A percentile compares a stretch with the other conserved stretches of the same genome.
Conservation (phyloP, 1,140 invertebrate genomes). For the Samia ricini region DNA sequence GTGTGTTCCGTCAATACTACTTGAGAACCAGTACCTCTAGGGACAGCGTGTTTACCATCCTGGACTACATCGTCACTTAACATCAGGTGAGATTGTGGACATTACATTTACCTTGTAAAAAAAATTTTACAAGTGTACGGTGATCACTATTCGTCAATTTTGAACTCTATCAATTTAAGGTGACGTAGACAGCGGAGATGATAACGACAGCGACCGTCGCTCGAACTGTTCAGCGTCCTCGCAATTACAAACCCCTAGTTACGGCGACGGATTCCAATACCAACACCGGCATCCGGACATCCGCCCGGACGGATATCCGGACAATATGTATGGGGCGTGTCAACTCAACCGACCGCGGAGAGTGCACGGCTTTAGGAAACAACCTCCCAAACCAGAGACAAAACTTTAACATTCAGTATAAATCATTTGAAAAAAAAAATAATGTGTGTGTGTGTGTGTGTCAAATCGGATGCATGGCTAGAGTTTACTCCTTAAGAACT, state of each 20-base stretch:
- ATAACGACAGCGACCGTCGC: conserved; percentile 76
- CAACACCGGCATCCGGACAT: neutral
- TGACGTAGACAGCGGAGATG: conserved; percentile 82
- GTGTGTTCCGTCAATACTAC: no score
- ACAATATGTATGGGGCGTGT: conserved; percentile 18
- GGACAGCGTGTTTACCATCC: no score
- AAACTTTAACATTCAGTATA: conserved; percentile 30
- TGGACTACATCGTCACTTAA: no score
- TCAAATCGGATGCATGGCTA: no score
- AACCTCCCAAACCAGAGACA: conserved; percentile 40
- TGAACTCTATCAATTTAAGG: no score
- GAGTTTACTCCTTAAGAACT: no score
- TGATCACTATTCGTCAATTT: no score
- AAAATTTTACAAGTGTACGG: no score
- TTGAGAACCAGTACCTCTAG: no score
- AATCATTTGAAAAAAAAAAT: neutral
- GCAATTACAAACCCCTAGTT: conserved; percentile 39
- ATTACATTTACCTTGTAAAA: no score
- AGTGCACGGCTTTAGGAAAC: conserved; percentile 20
- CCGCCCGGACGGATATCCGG: conserved; percentile 3
- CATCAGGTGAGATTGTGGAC: no score
- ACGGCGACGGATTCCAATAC: conserved; percentile 26
- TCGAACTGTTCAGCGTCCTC: conserved; percentile 57
- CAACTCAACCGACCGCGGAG: conserved; percentile 16
- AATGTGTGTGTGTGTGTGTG: neutral